Evolutionary conservation across 2,113 vertebrate species (phyloP), one percentile per base, ranked within the genome.

Genomic region (Oncorhynchus nerka): DNA sequence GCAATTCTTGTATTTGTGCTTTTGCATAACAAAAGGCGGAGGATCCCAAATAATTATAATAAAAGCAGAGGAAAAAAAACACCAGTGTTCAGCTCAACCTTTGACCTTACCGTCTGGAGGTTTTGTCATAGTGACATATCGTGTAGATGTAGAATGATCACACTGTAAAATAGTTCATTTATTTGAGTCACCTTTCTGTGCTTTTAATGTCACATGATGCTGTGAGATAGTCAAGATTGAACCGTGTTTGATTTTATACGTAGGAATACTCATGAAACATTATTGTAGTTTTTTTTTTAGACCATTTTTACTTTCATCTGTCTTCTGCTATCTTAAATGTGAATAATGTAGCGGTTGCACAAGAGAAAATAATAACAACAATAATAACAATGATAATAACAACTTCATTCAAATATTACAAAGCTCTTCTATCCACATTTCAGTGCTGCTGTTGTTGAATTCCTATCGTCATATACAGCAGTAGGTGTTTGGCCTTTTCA

Each of bases 261-360:
- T 85, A 79, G 83, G 93, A 91, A 92, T 94, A 94, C 94, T 94
- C 94, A 94, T 88, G 93, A 92, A 95, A 12, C n/a, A 61, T 93
- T 93, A 95, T 95, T 34, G 93, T 34, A 1, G 32, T 6, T 78
- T 83, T 16, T 85, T 22, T 68, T 79, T 55, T 28, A 72, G 45
- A 68, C 55, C 48, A 71, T 77, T 76, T 74, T 69, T 70, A 71
- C 64, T 93, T 94, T 94, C 93, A 93, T 92, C 93, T 89, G 93
- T 94, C 94, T 96, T 93, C 94, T 95, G 94, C 93, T 95, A 94
- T 93, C 95, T 95, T 96, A 94, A 94, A 95, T 95, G 95, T 95
- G 94, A 95, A 94, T 95, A 92, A 93, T 95, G n/a, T 96, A 95
- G 94, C 93, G 90, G 93, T 95, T 92, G 93, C 95, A 95, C 95